A percentile compares a stretch with the other conserved stretches of the same genome.
phyloP scores from a whole-genome alignment of 2,113 vertebrate species.

The Dromiciops gliroides region DNA sequence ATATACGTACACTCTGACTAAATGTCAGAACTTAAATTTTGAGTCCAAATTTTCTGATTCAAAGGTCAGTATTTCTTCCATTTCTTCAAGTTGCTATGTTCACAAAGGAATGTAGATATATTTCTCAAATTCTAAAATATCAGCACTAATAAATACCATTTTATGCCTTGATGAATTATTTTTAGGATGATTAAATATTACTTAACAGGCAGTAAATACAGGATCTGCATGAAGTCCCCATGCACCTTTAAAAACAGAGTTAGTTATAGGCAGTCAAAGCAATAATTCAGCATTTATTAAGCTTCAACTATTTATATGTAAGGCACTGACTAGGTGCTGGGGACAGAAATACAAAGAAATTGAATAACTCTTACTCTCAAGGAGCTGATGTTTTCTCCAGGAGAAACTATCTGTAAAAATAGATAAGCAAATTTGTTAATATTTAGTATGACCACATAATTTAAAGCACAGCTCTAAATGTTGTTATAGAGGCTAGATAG shows the following conservation, averaged over 20 bases:
- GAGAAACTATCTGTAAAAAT: neutral
- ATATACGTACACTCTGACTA: neutral
- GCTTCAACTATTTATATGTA: neutral
- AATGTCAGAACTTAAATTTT: neutral
- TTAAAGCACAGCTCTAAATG: neutral
- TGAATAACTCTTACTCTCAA: neutral
- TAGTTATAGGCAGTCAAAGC: neutral
- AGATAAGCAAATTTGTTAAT: neutral
- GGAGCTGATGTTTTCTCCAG: neutral
- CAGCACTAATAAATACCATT: neutral
- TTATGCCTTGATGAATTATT: neutral
- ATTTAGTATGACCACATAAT: neutral
- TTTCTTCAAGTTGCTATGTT: neutral
- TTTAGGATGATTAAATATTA: neutral
- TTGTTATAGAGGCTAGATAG: neutral
- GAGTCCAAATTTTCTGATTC: neutral
- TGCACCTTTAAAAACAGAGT: neutral
- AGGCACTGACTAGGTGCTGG: neutral
- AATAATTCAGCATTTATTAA: neutral
- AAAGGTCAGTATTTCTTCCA: neutral
- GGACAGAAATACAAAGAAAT: neutral
- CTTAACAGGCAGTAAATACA: neutral
- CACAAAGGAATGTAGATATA: neutral
- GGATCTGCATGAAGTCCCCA: neutral
- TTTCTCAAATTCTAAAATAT: neutral